Evolutionary conservation across 2,113 vertebrate species (phyloP), one percentile per base, ranked within the genome.

Genomic region (Lethenteron camtschaticum): DNA sequence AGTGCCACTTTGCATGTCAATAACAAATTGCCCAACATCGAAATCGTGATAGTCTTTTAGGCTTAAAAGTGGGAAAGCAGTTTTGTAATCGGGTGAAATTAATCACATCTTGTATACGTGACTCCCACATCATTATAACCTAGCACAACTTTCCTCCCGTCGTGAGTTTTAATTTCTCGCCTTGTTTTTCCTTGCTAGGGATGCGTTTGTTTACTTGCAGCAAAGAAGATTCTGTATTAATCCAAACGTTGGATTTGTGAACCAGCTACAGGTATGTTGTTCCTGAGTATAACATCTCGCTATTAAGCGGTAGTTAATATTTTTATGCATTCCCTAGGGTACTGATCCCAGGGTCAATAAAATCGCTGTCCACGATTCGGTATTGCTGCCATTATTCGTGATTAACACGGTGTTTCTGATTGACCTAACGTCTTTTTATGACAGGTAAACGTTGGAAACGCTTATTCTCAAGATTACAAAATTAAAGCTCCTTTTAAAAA

Each of bases 221-320:
- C 91, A 96, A 81, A 88, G 90, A 75, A 85, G 94, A 80, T 99
- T 99, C 81, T 99, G 94, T 83, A 99, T 99, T 79, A 99, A 99
- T 82, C 94, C 94, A 70, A 99, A 99, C 75, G 86, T 89, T 79
- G 94, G 94, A 80, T 99, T 99, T 79, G 94, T 96, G 70, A 90
- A 96, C 82, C 94, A 99, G 81, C 82, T 99, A 79, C 90, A 96
- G 85, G 94, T 92, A 78, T 78, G 41, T 41, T 41, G 41, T 41
- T 3, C 41, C 3, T 41, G 41, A 41, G 41, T 41, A 66, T 41
- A 66, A 8, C 57, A 70, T 2, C 55, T 57, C 69, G 11, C 41
- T 10, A 69, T 70, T 76, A 74, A 72, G 58, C 57, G 18, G 56
- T 56, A 7, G 55, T 4, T 55, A 8, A 56, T 58, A 9, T 68